Evolutionary conservation across 2,888 invertebrate species (phyloP), one percentile per base, ranked within the genome.

Genomic region (Chrysodeixis includens): DNA sequence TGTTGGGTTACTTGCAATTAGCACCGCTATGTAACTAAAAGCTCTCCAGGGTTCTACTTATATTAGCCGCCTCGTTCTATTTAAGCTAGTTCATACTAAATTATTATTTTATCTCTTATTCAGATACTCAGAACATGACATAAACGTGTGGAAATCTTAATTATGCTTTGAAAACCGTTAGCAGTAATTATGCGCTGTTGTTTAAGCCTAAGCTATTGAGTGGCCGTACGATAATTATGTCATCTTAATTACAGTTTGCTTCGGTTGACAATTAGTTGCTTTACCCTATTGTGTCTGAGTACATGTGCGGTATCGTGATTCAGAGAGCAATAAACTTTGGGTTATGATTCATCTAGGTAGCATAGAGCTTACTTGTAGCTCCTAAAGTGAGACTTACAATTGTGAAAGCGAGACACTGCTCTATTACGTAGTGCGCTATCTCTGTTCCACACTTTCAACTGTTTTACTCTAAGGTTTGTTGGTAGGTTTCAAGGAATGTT

Each of bases 241-340:
- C 79, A 54, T 20, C 57, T 58, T 72, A 69, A 79, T 79, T 75
- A 78, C 61, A 61, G 57, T 70, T 74, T 78, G 73, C 62, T 71
- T 71, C 62, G 70, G 74, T 71, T 71, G 68, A 68, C 69, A 77
- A 73, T 67, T 74, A 16, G 74, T 57, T 52, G 53, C 63, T 67
- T 59, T 66, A 79, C 71, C 80, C 68, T 77, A 66, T 35, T 53
- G 62, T 57, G 59, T 51, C 62, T 44, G 9, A 64, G 71, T 20
- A 56, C 69, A 58, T 52, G 20, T 66, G 30, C 59, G 61, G 74
- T 79, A 68, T 85, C 86, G 82, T 88, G 87, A 87, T 83, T 90
- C 87, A 86, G 86, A 88, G 92, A 82, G 89, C 90, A 92, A 88
- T 89, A 90, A 91, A 90, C 92, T 88, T 82, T 84, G 79, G 84